Conservation (phyloP, 2,113 vertebrate genomes). For the Triplophysa dalaica region DNA sequence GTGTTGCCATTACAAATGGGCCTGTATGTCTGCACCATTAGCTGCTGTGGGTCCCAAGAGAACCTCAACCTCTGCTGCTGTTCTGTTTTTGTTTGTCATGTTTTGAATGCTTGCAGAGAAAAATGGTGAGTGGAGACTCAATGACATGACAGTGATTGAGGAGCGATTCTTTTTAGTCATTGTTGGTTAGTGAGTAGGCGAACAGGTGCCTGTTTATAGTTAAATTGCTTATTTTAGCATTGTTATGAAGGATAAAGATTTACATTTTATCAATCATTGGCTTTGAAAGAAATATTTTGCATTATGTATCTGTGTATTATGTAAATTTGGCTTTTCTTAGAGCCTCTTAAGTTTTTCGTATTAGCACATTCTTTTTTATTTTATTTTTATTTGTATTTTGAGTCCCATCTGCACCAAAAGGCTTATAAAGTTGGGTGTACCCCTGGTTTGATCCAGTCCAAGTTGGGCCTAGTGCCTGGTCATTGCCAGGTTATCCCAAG, state of each 20-base stretch:
- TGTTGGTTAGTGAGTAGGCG: conserved; percentile 3
- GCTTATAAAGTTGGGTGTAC: conserved; percentile 44
- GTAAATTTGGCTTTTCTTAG: no score
- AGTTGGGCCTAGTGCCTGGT: conserved; percentile 72
- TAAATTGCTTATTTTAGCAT: not conserved
- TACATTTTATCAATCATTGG: no score
- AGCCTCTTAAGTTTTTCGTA: no score
- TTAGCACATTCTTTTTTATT: no score
- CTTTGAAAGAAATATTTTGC: no score
- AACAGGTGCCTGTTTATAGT: not conserved
- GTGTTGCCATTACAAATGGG: conserved; percentile 56
- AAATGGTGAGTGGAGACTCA: conserved; percentile 29
- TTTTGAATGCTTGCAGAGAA: conserved; percentile 41
- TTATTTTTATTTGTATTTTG: not conserved
- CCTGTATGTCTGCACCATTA: conserved; percentile 59
- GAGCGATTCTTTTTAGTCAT: not conserved
- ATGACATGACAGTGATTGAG: conserved; percentile 44
- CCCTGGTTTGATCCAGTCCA: conserved; percentile 54
- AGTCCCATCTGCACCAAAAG: not conserved
- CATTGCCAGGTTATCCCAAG: conserved; percentile 84
- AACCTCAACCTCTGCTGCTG: conserved; percentile 53
- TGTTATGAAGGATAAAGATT: no score
- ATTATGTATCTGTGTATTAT: no score
- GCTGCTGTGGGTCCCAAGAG: conserved; percentile 54
- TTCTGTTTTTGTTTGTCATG: conserved; percentile 47